Base-by-base conservation (phyloP, 64 coral and sea anemone species). In the Anthopleura sola region DNA sequence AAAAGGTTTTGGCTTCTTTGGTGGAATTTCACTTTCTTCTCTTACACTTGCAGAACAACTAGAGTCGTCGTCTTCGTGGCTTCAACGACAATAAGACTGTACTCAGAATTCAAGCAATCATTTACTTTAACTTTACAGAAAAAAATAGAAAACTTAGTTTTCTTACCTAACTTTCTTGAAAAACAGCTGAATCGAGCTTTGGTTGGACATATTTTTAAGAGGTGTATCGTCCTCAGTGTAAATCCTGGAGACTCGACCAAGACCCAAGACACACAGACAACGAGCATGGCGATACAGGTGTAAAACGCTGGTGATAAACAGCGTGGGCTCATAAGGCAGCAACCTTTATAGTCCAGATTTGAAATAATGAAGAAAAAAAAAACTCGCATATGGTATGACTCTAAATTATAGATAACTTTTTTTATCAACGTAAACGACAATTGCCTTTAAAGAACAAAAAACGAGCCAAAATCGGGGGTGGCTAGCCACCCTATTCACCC, bases 61-160 rank as follows among this genome's bases (percentile, higher is more conserved):
- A 75, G 68, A 75, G 68, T 75, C 68, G 68, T 75, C 68, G 68
- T 75, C 68, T 75, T 75, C 68, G 68, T 75, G 68, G 68, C 68
- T 75, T 75, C 68, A 75, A 75, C 68, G 68, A 37, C 68, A 75
- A 75, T 75, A 56, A 56, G 46, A 48, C 11, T 48, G 46, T 48
- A 68, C 28, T 75, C 68, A 32, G 68, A 75, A 75, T 75, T 75
- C 68, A 75, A 75, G 5, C 68, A 75, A 75, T 75, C 68, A 75
- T 32, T 24, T 75, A 23, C 68, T 56, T 75, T 75, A 75, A 75
- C 68, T 75, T 75, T 75, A 75, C 68, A 29, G 24, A 75, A 75
- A 75, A 75, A 75, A 75, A 21, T 75, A 75, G 68, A 75, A 75
- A 75, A 75, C n/a, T n/a, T n/a, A n/a, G n/a, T n/a, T n/a, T n/a